phyloP scores from a whole-genome alignment of 2,113 vertebrate species.

The Grammomys surdaster region DNA sequence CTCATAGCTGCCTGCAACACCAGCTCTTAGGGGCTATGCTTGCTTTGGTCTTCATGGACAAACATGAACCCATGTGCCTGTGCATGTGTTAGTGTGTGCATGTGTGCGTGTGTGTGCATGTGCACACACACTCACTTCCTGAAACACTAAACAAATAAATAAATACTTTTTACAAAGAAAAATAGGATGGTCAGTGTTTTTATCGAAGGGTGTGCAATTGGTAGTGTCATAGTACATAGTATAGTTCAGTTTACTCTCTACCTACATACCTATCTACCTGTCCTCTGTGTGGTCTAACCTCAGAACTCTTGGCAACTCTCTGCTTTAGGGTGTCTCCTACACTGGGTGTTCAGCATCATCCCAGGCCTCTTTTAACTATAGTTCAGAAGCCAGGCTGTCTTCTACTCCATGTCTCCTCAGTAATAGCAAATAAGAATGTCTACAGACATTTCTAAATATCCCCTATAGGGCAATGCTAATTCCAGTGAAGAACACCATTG shows the following conservation, averaged over 20 bases:
- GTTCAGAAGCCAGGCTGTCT: neutral
- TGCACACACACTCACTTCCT: neutral
- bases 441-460: neutral
- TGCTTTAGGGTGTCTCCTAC: neutral
- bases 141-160: neutral
- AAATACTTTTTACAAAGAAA: neutral
- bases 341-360: neutral
- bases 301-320: neutral
- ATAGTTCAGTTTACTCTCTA: neutral
- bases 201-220: neutral
- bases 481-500: neutral
- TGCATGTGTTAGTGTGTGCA: too few species aligned
- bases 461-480: neutral
- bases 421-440: conserved; percentile 2
- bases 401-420: rapidly evolving
- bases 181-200: neutral
- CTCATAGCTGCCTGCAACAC: neutral
- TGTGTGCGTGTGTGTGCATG: too few species aligned
- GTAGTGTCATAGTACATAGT: neutral
- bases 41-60: neutral
- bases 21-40: neutral
- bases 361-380: neutral
- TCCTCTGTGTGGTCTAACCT: neutral
- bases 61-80: neutral
- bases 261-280: neutral